Base-by-base conservation (phyloP, 2,113 vertebrate genomes). In the Gobio gobio region DNA sequence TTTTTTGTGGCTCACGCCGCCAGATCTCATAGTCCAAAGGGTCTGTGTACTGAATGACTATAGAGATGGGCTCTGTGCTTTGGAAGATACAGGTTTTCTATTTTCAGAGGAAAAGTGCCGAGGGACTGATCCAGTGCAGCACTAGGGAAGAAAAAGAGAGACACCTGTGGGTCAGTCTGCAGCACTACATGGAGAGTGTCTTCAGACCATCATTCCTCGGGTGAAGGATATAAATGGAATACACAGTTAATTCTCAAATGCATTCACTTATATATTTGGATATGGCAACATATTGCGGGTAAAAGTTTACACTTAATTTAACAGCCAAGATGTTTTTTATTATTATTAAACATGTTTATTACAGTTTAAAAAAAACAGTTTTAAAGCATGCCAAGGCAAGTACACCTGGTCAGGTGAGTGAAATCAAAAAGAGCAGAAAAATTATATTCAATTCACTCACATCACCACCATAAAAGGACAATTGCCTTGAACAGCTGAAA, bases 71-170 rank as follows among this genome's bases (percentile, higher is more conserved):
- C 40, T 85, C 36, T 72, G 51, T 54, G 68, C 24, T 76, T 70
- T 76, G 68, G 29, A 36, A 54, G 58, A 73, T 29, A 86, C 77
- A 70, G 80, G 51, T 36, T 49, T 78, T 75, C 63, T 73, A 68
- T 85, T 86, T 88, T 64, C 78, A 82, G 82, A 85, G 43, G 73
- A 82, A 78, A 78, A 82, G 70, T 45, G 45, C 58, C 74, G 83
- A 59, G 68, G 56, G 83, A 77, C 90, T 66, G 43, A 76, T 47
- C 58, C 40, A 72, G 68, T 70, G 68, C 74, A 58, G 36, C 43
- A 78, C 88, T 93, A 90, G 66, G 89, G 86, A 94, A 95, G 94
- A 94, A 94, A 94, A 95, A 95, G 94, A 95, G 94, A 91, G 94
- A 95, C 94, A 94, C 93, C 94, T 89, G 92, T 90, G 90, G 94